phyloP scores from a whole-genome alignment of 2,113 vertebrate genomes.

The Corydoras sp. region DNA sequence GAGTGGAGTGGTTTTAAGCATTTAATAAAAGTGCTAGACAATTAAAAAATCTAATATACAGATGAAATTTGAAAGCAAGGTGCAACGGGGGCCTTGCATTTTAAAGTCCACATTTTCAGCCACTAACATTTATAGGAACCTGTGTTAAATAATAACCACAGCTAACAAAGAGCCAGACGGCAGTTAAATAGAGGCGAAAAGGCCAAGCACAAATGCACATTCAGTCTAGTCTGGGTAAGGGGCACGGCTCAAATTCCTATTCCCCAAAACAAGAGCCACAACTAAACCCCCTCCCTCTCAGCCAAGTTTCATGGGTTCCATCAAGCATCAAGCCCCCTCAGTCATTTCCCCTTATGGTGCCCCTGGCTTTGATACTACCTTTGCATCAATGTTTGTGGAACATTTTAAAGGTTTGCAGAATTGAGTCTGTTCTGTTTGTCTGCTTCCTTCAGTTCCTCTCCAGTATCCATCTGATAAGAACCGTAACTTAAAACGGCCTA shows the following conservation, averaged over 20 bases:
- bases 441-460: neutral
- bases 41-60: too few species aligned
- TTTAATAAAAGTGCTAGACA: too few species aligned
- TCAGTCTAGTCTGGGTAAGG: neutral
- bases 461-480: slow-evolving; percentile 37
- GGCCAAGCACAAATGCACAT: neutral
- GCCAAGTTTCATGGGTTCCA: too few species aligned
- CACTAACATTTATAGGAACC: slow-evolving; percentile 6
- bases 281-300: too few species aligned
- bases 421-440: neutral
- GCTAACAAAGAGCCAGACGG: slow-evolving; percentile 31
- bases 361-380: neutral
- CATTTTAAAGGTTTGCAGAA: slow-evolving; percentile 14
- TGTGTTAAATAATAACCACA: slow-evolving; percentile 35
- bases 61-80: too few species aligned
- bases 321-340: neutral
- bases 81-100: neutral
- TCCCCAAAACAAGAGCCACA: too few species aligned
- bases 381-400: neutral
- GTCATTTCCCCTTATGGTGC: neutral
- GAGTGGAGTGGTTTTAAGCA: too few species aligned
- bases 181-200: slow-evolving; percentile 7
- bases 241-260: neutral
- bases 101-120: neutral
- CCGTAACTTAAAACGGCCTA: slow-evolving; percentile 44